Evolutionary conservation across 2,113 vertebrate species (phyloP).

Genomic region (Pycnonotus jocosus): DNA sequence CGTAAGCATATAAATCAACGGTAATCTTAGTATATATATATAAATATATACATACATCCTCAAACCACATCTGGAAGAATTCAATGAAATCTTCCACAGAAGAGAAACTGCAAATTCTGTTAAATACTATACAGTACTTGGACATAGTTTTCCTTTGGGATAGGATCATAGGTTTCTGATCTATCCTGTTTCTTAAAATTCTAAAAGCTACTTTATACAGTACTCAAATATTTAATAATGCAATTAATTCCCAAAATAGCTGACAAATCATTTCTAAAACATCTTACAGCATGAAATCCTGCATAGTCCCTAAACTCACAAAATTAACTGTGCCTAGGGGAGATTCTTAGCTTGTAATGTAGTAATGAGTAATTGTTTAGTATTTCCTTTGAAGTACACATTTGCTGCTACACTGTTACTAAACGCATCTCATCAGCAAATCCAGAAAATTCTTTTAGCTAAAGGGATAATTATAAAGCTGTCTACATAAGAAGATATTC

Average conservation of each 20-base stretch:
- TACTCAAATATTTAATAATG: not conserved
- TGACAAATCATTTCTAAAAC: constrained; percentile 25
- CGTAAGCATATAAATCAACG: not conserved
- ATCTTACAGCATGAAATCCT: not conserved
- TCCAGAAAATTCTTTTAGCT: constrained; percentile 10
- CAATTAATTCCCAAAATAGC: constrained; percentile 15
- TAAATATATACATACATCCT: not conserved
- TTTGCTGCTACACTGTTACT: not conserved
- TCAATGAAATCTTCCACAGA: not conserved
- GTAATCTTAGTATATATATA: not conserved
- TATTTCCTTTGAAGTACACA: constrained; percentile 45
- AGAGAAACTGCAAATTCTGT: not conserved
- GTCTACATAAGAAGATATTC: not conserved
- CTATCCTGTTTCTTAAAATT: not conserved
- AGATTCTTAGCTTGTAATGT: constrained; percentile 5
- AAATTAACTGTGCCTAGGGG: constrained; percentile 4
- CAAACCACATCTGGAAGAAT: not conserved
- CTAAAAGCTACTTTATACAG: not conserved
- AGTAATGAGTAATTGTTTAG: constrained; percentile 41
- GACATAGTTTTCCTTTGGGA: not conserved
- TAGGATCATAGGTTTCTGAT: not conserved
- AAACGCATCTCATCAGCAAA: constrained; percentile 43
- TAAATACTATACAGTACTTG: not conserved
- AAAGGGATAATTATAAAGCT: constrained; percentile 41
- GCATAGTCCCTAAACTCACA: not conserved